A percentile compares a stretch with the other conserved stretches of the same genome.
Conservation (phyloP, 1,140 invertebrate species). For the Heterodera schachtii region DNA sequence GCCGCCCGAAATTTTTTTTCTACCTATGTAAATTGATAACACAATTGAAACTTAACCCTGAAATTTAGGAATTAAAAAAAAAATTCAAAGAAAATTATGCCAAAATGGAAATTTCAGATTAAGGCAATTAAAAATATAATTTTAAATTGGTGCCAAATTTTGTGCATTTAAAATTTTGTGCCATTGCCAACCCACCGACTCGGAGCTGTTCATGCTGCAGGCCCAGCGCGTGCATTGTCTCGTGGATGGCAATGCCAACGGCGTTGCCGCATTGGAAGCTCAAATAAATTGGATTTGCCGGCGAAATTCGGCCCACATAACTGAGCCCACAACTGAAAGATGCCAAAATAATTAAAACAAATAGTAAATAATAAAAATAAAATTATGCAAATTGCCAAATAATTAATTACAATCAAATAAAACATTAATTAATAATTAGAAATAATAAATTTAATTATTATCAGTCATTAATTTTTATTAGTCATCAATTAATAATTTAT, state of each 20-base stretch:
- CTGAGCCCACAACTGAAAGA: constrained; percentile 53
- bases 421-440: no score
- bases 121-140: no score
- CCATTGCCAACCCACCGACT: constrained; percentile 31
- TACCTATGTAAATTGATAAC: no score
- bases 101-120: neutral
- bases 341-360: neutral
- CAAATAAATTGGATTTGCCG: constrained; percentile 59
- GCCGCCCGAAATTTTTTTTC: no score
- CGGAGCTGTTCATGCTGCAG: constrained; percentile 71
- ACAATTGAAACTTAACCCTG: no score
- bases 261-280: constrained; percentile 36
- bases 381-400: neutral
- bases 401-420: neutral
- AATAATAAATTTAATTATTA: no score
- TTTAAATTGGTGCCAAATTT: neutral
- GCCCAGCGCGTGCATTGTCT: constrained; percentile 62
- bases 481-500: no score
- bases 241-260: constrained; percentile 66
- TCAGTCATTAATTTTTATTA: no score
- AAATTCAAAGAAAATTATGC: no score
- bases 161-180: neutral
- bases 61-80: no score
- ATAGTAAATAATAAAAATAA: neutral
- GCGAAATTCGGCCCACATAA: constrained; percentile 50